Conservation (phyloP, 2,888 invertebrate species). For the Siphonodentalium dalli region DNA sequence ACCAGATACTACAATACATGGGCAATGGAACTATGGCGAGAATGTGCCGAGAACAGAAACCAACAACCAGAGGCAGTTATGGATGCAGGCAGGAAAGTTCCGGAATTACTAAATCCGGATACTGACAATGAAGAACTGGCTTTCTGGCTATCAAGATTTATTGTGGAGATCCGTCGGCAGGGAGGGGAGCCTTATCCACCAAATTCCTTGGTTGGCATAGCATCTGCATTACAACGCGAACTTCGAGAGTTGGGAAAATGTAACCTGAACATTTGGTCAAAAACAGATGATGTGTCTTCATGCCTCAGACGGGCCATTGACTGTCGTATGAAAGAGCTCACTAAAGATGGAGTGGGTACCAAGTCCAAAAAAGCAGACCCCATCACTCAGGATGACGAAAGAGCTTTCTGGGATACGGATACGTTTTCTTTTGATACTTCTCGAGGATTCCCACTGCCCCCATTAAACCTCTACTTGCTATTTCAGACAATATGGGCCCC, state of each 20-base stretch:
- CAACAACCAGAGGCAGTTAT: neutral
- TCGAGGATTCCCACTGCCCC: too few species aligned
- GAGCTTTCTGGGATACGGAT: too few species aligned
- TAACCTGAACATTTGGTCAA: constrained; percentile 1
- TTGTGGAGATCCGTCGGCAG: constrained; percentile 8
- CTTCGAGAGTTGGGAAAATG: neutral
- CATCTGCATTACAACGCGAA: constrained; percentile 3
- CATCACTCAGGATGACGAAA: too few species aligned
- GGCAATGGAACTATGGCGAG: constrained; percentile 9
- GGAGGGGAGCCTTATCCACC: constrained; percentile 9
- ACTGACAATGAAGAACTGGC: constrained; percentile 2
- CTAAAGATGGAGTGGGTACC: too few species aligned
- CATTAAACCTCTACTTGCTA: too few species aligned
- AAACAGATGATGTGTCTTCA: neutral
- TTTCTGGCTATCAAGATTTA: constrained; percentile 16
- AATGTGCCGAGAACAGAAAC: constrained; percentile 11
- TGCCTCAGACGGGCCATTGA: constrained; percentile 9
- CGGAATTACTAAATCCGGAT: neutral
- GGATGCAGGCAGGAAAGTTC: constrained; percentile 6
- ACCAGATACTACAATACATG: constrained; percentile 4
- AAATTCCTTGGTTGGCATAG: constrained; percentile 1
- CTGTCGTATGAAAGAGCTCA: constrained; percentile 13
- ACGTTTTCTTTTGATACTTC: too few species aligned
- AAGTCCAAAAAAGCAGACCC: too few species aligned
- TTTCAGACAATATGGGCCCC: too few species aligned